Percentiles rank a stretch among this genome's conserved stretches.
These are phyloP conservation scores for Bergia sp. DNA, from an alignment of 92 coral and sea anemone species.

Conservation along the genomic window DNA sequence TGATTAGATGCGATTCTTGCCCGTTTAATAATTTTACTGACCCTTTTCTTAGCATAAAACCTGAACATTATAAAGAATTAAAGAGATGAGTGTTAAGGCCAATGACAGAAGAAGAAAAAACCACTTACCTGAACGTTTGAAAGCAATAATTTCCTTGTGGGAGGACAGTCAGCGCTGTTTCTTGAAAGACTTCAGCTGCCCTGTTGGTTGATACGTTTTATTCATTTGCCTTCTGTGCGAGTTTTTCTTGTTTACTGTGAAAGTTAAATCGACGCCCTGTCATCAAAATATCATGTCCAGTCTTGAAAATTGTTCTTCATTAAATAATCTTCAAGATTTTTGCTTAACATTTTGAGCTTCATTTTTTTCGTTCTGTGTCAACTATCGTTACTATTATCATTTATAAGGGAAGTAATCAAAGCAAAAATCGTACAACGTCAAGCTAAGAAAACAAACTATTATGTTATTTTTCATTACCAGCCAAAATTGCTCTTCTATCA, in stretches of 20 bases:
- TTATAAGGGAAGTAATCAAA: conserved; percentile 11
- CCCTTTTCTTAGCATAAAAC: not conserved
- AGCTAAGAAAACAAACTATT: not conserved
- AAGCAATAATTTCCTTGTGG: not conserved
- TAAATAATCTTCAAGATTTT: conserved; percentile 3
- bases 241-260: not conserved
- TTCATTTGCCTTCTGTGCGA: not conserved
- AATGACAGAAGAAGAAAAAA: not conserved
- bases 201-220: not conserved
- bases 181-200: not conserved
- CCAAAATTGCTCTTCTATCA: not conserved
- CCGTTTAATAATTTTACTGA: not conserved
- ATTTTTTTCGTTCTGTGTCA: not conserved
- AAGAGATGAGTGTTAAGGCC: not conserved
- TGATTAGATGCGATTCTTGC: too few relatives aligned
- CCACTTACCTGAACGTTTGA: not conserved
- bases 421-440: not conserved
- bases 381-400: not conserved
- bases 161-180: not conserved
- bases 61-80: not conserved
- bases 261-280: not conserved
- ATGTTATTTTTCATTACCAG: not conserved
- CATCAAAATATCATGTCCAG: not conserved
- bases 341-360: not conserved
- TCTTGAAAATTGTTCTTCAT: not conserved